Evolutionary conservation across 2,888 invertebrate genomes (phyloP), one percentile per base, ranked within the genome.

Genomic region (Trachelus tabidus): DNA sequence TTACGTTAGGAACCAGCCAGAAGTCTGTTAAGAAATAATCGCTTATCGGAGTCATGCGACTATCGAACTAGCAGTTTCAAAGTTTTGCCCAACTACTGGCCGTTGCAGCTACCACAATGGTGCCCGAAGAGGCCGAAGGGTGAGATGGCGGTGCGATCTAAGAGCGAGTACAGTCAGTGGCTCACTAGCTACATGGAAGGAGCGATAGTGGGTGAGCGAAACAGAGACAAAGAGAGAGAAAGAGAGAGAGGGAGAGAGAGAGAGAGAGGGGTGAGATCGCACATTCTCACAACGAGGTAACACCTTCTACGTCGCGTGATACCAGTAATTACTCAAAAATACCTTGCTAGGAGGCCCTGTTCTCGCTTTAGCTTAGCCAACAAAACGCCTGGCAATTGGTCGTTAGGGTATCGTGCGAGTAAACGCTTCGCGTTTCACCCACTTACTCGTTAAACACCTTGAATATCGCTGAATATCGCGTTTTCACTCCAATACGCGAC

Each of bases 251-350:
- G 1, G 11, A 34, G 34, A 34, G 34, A 34, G 74, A 76, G 79
- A 69, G 33, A 33, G 33, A 33, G 33, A 33, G 33, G 3, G 75
- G 78, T 12, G 31, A 31, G 73, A 74, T 74, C 74, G 35, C 34
- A 34, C 35, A 31, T n/a, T 35, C 74, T 82, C 79, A 80, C 80
- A 78, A 80, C 81, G 82, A 80, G 83, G 85, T 87, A 89, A 89
- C 89, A 89, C 89, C 88, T 89, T 87, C 80, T 85, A 83, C 89
- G 88, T 90, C 89, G 90, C 90, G 90, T 90, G 90, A 88, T 89
- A 89, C 85, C 83, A 87, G 89, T 89, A 90, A 90, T 90, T 90
- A 90, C 88, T 87, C 87, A 89, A 89, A 90, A 90, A 89, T 87
- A 84, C 83, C 81, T 80, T 76, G 81, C 82, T 80, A 77, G 82